Evolutionary conservation across 2,888 invertebrate species (phyloP), one percentile per base, ranked within the genome.

Genomic region (Heliconius aoede): DNA sequence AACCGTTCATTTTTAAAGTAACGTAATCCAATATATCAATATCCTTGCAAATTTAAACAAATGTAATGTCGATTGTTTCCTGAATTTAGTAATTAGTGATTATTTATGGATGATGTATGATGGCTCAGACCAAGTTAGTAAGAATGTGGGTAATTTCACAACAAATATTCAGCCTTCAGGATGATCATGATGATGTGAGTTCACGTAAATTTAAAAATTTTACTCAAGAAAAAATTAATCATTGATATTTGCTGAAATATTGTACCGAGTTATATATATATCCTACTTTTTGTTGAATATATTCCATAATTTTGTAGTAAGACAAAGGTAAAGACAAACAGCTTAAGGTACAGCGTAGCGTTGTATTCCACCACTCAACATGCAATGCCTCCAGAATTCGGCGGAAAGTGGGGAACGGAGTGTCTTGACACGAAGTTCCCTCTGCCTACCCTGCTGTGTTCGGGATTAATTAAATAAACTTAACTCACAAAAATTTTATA

Each of bases 111-210:
- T 26, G 15, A 60, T 60, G 26, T n/a, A n/a, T n/a, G 21, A 21
- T 55, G 18, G 64, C n/a, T 36, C 13, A 28, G 1, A n/a, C 1
- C 13, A 64, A 64, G 36, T 36, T n/a, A 13, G 65, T 24, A 36
- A 64, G 24, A 64, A 64, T 5, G 64, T 65, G 24, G 65, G 65
- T 36, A 65, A 65, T 65, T 65, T 65, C 8, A 15, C 36, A 24
- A 40, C 36, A 26, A 65, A 40, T 40, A 65, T 65, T 65, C 7
- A 40, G 24, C 36, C 65, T 65, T 64, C 30, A 30, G 62, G 21
- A 32, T 62, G n/a, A n/a, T 64, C 30, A 30, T 30, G 21, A 32
- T 62, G n/a, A n/a, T 32, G 9, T 5, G 11, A 30, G 13, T 46
- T 46, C n/a, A 32, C 5, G 64, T 13, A n/a, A 64, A 30, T 62